phyloP scores from a whole-genome alignment of 2,113 vertebrate species.

The Engraulis encrasicolus region DNA sequence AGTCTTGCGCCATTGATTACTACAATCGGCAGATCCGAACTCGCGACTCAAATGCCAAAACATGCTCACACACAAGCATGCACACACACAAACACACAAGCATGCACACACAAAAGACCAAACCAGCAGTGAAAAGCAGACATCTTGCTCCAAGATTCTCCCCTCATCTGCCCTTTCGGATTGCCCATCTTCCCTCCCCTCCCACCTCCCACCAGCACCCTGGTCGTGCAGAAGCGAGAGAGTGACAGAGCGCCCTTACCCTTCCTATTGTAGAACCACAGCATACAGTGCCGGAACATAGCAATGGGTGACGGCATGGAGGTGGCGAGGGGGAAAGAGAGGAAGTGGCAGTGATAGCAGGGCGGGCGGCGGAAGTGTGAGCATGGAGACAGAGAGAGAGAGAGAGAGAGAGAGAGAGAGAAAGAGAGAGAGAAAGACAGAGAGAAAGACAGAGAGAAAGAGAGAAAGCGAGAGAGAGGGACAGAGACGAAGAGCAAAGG shows the following conservation, averaged over 20 bases:
- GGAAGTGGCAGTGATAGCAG: conserved; percentile 6
- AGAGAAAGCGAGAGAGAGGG: too few relatives aligned
- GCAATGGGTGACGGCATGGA: conserved; percentile 97
- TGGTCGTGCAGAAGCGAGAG: conserved; percentile 58
- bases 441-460: conserved; percentile 42
- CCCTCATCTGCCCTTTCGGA: background rate
- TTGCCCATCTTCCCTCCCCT: background rate
- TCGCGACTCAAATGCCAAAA: conserved; percentile 26
- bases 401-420: too few relatives aligned
- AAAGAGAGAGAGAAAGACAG: too few relatives aligned
- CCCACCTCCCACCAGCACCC: background rate
- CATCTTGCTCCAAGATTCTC: background rate
- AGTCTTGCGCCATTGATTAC: background rate
- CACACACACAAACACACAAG: conserved; percentile 18
- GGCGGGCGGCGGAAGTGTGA: conserved; percentile 55
- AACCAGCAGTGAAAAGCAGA: background rate
- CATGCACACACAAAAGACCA: background rate
- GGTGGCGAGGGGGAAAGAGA: conserved; percentile 50
- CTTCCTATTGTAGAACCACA: conserved; percentile 98
- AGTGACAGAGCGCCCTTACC: conserved; percentile 91
- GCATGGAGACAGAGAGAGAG: conserved; percentile 49
- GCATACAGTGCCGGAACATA: conserved; percentile 99
- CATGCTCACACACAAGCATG: conserved; percentile 45
- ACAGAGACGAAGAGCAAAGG: conserved; percentile 46
- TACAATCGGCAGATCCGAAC: conserved; percentile 19